These are phyloP conservation scores for Myiozetetes cayanensis DNA, from an alignment of 2,113 vertebrate species.

Conservation along the genomic window DNA sequence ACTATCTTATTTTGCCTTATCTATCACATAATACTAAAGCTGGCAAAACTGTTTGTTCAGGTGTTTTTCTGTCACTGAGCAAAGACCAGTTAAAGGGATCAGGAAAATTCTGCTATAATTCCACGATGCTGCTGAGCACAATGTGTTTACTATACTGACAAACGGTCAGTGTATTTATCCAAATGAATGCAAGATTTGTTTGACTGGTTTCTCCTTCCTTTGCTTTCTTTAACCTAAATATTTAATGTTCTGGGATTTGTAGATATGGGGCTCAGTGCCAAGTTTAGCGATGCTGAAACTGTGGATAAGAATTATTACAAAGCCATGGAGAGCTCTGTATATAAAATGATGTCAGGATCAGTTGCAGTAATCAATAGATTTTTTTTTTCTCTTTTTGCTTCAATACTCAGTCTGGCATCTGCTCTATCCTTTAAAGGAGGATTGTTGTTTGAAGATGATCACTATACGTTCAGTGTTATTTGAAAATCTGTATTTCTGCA, in stretches of 20 bases:
- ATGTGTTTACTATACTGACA: not conserved
- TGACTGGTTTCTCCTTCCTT: slow-evolving; percentile 51
- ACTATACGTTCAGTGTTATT: not conserved
- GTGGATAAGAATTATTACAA: slow-evolving; percentile 9
- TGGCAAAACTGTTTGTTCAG: not conserved
- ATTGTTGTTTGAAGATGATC: slow-evolving; percentile 2
- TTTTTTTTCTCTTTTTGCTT: slow-evolving; percentile 24
- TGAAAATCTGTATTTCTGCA: slow-evolving; percentile 40
- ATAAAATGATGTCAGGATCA: not conserved
- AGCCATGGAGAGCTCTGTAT: not conserved
- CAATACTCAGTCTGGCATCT: not conserved
- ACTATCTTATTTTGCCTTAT: not conserved
- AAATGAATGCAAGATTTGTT: slow-evolving; percentile 41
- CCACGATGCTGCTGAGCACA: not conserved
- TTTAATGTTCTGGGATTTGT: slow-evolving; percentile 52
- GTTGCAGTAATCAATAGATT: slow-evolving; percentile 26
- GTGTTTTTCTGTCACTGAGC: not conserved
- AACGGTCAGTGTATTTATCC: not conserved
- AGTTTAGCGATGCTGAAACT: not conserved
- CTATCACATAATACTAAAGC: not conserved
- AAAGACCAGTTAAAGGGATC: not conserved
- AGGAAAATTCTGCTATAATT: not conserved
- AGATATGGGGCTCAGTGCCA: slow-evolving; percentile 20
- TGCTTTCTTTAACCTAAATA: slow-evolving; percentile 60
- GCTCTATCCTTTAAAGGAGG: not conserved